Base-by-base conservation (phyloP, 2,797 vertebrate species). In the Ceyx erithaca region DNA sequence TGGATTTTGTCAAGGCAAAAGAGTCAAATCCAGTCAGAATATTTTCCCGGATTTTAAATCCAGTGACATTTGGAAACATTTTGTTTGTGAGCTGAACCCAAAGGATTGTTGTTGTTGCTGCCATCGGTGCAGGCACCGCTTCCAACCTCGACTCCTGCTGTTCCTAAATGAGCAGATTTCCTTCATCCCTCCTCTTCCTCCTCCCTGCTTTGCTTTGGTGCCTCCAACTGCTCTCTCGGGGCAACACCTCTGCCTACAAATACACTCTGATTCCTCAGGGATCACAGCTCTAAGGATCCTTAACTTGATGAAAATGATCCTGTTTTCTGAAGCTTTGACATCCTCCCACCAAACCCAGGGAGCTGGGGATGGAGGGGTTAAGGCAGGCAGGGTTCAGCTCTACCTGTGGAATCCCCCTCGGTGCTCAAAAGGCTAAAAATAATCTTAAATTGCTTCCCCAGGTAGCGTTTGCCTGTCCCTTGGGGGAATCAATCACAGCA, bases 401-500 rank as follows among this genome's bases (percentile, higher is more conserved):
- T 28, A 46, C 85, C 55, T 31, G 12, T 3, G 85, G 85, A 92
- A 93, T 87, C 89, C 86, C 92, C 94, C 54, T 68, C 1, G 43
- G 87, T 48, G 90, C 91, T 94, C 1, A 1, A 14, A 54, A 57
- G 86, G 90, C 93, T 95, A 92, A 96, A 97, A 96, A 96, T 95
- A 97, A 92, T 22, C 91, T 22, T 12, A 73, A 95, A 78, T 94
- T 96, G 95, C 96, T 97, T 97, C 96, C 95, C 94, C 95, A 95
- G 94, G 81, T 90, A 90, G 84, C 17, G 63, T 61, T 85, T 33
- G 78, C 82, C 78, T 78, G 93, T 93, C 97, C 94, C 96, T 86
- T 21, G 14, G 45, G 96, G 95, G 92, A 96, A 95, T 93, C 52
- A 77, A 96, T 87, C 96, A 80, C 87, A 68, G 85, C 97, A 97